Evolutionary conservation across 2,113 vertebrate genomes (phyloP).

Genomic region (Neotoma lepida): DNA sequence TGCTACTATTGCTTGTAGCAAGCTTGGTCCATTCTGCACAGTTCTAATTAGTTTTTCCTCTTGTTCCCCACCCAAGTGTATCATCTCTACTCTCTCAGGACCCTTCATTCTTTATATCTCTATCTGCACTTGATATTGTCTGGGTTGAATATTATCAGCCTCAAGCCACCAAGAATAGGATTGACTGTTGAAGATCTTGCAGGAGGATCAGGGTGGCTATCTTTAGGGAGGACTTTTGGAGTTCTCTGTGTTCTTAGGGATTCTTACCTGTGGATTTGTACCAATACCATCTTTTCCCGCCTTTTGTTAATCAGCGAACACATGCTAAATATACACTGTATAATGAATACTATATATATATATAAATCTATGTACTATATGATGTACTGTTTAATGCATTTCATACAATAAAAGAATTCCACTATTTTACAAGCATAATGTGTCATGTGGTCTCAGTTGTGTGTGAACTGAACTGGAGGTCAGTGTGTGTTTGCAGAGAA

Average conservation of each 20-base stretch:
- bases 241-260: neutral
- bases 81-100: neutral
- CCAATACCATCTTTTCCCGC: neutral
- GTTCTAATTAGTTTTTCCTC: neutral
- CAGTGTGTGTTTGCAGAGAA: conserved; percentile 1
- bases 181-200: neutral
- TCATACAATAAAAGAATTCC: neutral
- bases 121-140: neutral
- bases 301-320: neutral
- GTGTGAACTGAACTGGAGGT: neutral
- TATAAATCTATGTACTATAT: neutral
- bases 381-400: neutral
- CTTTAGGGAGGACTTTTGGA: neutral
- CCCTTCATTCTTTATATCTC: neutral
- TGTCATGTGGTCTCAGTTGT: neutral
- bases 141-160: neutral
- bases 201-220: neutral
- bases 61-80: neutral
- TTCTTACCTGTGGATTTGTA: neutral
- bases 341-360: neutral
- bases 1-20: too few species aligned
- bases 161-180: neutral
- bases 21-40: neutral
- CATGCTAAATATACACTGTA: neutral
- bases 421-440: neutral